These are phyloP conservation scores for Morpho achilles DNA, from an alignment of 2,888 invertebrate species.

Conservation along the genomic window DNA sequence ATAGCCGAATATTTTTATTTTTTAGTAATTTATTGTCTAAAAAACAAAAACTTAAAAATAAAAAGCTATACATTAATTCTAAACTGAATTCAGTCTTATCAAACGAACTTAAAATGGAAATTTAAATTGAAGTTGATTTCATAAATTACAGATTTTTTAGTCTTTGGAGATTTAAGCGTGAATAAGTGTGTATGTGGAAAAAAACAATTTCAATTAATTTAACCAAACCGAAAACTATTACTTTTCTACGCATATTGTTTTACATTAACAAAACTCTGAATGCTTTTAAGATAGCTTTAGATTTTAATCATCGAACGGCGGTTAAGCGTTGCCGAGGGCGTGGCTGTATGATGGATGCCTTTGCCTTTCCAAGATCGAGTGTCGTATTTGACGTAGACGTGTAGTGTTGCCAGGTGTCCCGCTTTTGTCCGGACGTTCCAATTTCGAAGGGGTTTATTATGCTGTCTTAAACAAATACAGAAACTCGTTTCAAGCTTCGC, in stretches of 20 bases:
- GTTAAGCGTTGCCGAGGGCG: slow-evolving; percentile 51
- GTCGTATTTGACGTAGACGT: slow-evolving; percentile 35
- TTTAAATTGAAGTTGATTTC: too few relatives aligned
- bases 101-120: too few relatives aligned
- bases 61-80: too few relatives aligned
- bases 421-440: slow-evolving; percentile 5
- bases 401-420: slow-evolving; percentile 14
- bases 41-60: too few relatives aligned
- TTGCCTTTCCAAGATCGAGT: slow-evolving; percentile 47
- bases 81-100: too few relatives aligned
- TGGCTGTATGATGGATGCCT: slow-evolving; percentile 65
- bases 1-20: too few relatives aligned
- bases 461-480: not conserved
- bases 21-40: too few relatives aligned
- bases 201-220: slow-evolving; percentile 25
- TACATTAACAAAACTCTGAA: slow-evolving; percentile 16
- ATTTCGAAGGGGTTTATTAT: not conserved
- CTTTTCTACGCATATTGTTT: slow-evolving; percentile 14
- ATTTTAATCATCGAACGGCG: slow-evolving; percentile 49
- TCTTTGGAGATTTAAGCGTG: too few relatives aligned
- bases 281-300: slow-evolving; percentile 39
- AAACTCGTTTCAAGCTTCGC: too few relatives aligned
- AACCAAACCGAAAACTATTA: slow-evolving; percentile 22
- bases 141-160: too few relatives aligned
- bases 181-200: not conserved